A percentile compares a stretch with the other conserved stretches of the same genome.
phyloP scores from a whole-genome alignment of 2,113 vertebrate species.

The Dicaeum eximium region DNA sequence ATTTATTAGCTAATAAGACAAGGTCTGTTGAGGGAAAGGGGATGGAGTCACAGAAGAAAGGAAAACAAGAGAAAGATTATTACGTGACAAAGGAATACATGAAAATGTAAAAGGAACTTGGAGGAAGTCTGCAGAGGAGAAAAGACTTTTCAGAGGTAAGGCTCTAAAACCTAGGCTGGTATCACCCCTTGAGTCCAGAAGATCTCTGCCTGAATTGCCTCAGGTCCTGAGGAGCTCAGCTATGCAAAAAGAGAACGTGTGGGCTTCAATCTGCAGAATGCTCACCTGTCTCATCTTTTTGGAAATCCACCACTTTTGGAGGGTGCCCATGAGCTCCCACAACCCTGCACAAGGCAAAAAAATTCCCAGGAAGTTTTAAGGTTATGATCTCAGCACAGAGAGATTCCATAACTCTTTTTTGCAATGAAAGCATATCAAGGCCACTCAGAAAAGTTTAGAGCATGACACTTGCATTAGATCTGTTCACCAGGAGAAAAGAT shows the following conservation, averaged over 20 bases:
- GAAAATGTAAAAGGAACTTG: not conserved
- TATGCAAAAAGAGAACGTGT: not conserved
- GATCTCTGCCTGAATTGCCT: not conserved
- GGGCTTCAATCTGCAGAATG: not conserved
- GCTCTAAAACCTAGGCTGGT: not conserved
- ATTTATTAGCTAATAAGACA: not conserved
- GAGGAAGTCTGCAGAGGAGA: not conserved
- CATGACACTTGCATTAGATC: not conserved
- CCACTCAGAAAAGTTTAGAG: not conserved
- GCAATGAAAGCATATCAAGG: not conserved
- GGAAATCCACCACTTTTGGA: not conserved
- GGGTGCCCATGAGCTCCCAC: accelerated
- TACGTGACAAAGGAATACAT: not conserved
- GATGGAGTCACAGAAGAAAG: not conserved
- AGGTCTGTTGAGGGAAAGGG: not conserved
- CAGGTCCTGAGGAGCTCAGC: not conserved
- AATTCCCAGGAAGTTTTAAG: not conserved
- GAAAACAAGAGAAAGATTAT: not conserved
- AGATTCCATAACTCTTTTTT: not conserved
- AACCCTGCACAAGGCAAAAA: not conserved
- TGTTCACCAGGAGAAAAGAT: not conserved
- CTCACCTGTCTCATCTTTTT: not conserved
- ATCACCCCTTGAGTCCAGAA: not conserved
- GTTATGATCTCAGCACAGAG: not conserved
- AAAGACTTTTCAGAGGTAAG: not conserved